These are phyloP conservation scores for Meloidogyne exigua DNA, from an alignment of 1,140 invertebrate species.

Conservation along the genomic window DNA sequence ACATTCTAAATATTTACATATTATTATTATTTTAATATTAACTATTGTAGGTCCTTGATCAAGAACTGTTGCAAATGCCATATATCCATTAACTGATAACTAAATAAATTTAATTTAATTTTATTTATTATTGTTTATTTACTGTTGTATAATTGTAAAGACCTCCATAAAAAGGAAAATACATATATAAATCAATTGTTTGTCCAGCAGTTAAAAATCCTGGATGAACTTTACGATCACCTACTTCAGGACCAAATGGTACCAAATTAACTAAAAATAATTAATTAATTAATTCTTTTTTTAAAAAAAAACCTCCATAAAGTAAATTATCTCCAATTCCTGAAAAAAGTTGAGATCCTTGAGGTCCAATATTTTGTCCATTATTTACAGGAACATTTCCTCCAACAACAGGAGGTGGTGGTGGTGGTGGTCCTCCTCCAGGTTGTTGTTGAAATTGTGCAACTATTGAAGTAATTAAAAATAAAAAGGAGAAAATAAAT, in stretches of 20 bases:
- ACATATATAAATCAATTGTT: conserved; percentile 62
- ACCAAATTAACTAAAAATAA: conserved; percentile 45
- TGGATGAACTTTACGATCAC: conserved; percentile 59
- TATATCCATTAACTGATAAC: conserved; percentile 63
- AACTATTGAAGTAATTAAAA: background rate
- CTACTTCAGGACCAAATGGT: conserved; percentile 50
- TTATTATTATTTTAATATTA: background rate
- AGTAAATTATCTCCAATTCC: conserved; percentile 52
- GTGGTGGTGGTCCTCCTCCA: conserved; percentile 4
- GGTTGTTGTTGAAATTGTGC: conserved; percentile 36
- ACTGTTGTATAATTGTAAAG: conserved; percentile 64
- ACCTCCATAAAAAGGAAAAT: conserved; percentile 63
- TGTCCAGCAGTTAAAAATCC: conserved; percentile 61
- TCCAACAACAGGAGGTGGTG: conserved; percentile 1
- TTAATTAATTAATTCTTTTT: too few species aligned
- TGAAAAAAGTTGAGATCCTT: conserved; percentile 42
- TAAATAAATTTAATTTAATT: conserved; percentile 35
- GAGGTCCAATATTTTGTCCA: conserved; percentile 33
- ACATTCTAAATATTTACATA: conserved; percentile 45
- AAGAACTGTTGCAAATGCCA: conserved; percentile 62
- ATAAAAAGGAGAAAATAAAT: background rate
- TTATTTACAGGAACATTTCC: conserved; percentile 8
- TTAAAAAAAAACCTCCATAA: conserved; percentile 33
- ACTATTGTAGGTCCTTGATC: conserved; percentile 61
- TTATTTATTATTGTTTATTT: background rate